These are phyloP conservation scores for Pogonocichla stellata DNA, from an alignment of 2,113 vertebrate species.

Conservation along the genomic window DNA sequence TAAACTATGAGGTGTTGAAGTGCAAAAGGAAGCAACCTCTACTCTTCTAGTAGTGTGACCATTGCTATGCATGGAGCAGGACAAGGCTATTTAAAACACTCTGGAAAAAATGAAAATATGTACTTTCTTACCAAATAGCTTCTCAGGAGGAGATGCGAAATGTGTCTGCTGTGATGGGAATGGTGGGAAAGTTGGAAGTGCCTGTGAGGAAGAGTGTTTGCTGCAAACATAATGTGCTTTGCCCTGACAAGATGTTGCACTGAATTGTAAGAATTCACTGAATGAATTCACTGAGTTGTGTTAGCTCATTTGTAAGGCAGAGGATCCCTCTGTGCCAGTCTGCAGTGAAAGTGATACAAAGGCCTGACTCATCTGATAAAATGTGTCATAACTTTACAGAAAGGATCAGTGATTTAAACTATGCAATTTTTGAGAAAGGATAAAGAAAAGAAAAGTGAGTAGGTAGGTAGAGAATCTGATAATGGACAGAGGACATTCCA, in stretches of 20 bases:
- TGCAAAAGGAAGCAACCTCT: background rate
- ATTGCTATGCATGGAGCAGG: background rate
- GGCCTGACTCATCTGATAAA: background rate
- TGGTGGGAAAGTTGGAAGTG: background rate
- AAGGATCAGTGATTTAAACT: background rate
- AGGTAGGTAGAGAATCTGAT: background rate
- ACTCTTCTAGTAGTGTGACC: background rate
- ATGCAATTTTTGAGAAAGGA: background rate
- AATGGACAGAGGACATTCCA: background rate
- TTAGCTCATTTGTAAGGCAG: background rate
- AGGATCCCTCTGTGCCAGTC: background rate
- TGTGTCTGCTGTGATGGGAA: background rate
- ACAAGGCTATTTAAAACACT: background rate
- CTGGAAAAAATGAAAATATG: background rate
- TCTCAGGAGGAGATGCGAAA: background rate
- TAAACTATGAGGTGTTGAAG: background rate
- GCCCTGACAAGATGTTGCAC: background rate
- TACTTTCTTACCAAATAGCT: background rate
- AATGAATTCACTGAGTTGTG: background rate
- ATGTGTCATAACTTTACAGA: background rate
- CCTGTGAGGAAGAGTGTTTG: background rate
- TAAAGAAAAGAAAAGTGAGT: background rate
- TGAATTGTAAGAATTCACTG: background rate
- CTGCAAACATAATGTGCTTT: background rate
- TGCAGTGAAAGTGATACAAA: background rate